Conservation (phyloP, 2,888 invertebrate genomes). For the Macrostomum cliftonense region DNA sequence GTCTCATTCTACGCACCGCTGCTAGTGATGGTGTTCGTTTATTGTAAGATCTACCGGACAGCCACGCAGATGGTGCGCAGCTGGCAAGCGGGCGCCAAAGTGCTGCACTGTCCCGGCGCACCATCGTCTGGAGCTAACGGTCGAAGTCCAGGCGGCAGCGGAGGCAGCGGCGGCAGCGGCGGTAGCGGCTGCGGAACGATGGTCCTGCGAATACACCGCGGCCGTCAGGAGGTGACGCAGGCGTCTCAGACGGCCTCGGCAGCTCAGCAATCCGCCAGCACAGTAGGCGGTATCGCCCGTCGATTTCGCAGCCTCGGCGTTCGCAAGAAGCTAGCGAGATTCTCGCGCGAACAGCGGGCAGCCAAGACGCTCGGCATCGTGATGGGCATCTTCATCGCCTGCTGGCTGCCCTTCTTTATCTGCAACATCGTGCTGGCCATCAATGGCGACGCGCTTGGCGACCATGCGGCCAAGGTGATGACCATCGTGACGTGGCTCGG, state of each 20-base stretch:
- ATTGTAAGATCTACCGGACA: constrained; percentile 80
- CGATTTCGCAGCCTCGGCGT: too few relatives aligned
- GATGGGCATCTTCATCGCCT: constrained; percentile 86
- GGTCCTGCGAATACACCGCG: constrained; percentile 76
- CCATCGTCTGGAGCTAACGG: too few relatives aligned
- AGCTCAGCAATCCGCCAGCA: too few relatives aligned
- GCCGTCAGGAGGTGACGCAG: constrained; percentile 43
- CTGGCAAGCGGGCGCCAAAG: constrained; percentile 67
- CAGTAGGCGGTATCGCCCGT: too few relatives aligned
- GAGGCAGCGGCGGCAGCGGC: constrained; percentile 15
- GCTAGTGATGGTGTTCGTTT: constrained; percentile 91
- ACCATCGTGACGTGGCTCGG: constrained; percentile 36
- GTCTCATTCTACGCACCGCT: constrained; percentile 92
- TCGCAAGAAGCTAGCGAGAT: constrained; percentile 45
- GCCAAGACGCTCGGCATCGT: constrained; percentile 89
- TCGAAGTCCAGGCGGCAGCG: too few relatives aligned
- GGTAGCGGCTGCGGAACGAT: constrained; percentile 49
- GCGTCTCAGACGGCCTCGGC: too few relatives aligned
- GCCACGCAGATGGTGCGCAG: constrained; percentile 77
- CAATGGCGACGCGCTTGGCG: constrained; percentile 46
- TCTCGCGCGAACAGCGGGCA: constrained; percentile 89
- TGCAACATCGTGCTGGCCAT: constrained; percentile 76
- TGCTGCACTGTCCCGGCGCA: constrained; percentile 19
- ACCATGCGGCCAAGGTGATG: constrained; percentile 22
- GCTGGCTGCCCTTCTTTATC: constrained; percentile 92